Evolutionary conservation across 1,140 invertebrate genomes (phyloP).

Genomic region (Drosophila cardini): DNA sequence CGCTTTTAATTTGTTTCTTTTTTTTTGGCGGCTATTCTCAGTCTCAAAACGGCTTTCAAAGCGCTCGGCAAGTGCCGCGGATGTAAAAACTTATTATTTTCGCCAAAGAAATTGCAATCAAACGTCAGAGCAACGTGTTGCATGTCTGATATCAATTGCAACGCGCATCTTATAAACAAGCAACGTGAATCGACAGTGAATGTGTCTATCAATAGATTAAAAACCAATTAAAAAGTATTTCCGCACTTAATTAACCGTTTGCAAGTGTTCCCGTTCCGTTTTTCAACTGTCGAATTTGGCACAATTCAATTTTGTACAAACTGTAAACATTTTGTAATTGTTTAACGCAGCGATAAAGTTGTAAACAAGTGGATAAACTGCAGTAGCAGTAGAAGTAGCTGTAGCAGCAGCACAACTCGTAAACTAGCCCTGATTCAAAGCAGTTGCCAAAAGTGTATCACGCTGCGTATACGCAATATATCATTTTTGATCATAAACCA

Average conservation of each 20-base stretch:
- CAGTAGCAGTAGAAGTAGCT: no score
- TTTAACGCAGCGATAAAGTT: constrained; percentile 39
- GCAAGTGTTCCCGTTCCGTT: neutral
- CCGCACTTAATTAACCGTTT: constrained; percentile 52
- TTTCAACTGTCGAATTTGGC: constrained; percentile 26
- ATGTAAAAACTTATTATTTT: constrained; percentile 28
- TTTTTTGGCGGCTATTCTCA: constrained; percentile 62
- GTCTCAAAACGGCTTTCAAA: constrained; percentile 80
- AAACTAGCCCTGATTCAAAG: constrained; percentile 31
- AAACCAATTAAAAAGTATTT: constrained; percentile 62
- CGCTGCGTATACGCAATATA: constrained; percentile 63
- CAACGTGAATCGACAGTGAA: neutral
- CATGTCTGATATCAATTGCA: constrained; percentile 45
- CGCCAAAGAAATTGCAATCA: constrained; percentile 4
- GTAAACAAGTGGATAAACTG: constrained; percentile 64
- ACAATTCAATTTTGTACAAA: constrained; percentile 5
- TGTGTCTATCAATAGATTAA: constrained; percentile 37
- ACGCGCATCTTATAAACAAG: constrained; percentile 36
- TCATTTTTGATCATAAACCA: neutral
- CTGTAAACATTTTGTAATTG: constrained; percentile 57
- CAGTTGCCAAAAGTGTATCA: constrained; percentile 30
- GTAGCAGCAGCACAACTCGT: constrained; percentile 2
- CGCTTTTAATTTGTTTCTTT: constrained; percentile 1
- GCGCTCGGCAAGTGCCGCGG: constrained; percentile 71
- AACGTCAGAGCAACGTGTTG: constrained; percentile 56